Percentiles rank a stretch among this genome's conserved stretches.
Evolutionary conservation across 1,140 invertebrate species (phyloP).

Genomic region (Calliphora vicina): DNA sequence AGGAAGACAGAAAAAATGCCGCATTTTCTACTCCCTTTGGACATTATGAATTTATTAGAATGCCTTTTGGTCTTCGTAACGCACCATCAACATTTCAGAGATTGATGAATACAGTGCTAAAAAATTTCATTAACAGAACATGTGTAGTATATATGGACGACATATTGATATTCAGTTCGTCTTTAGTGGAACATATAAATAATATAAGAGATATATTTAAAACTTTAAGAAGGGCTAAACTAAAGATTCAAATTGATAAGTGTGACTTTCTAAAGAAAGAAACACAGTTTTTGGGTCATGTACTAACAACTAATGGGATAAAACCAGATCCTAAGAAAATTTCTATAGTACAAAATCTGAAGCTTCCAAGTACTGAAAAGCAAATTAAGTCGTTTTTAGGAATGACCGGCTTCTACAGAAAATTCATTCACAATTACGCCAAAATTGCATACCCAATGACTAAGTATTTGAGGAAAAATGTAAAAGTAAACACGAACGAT

Average conservation of each 20-base stretch:
- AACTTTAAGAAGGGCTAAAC: not conserved
- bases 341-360: too few relatives aligned
- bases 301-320: not conserved
- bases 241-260: conserved; percentile 28
- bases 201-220: conserved; percentile 1
- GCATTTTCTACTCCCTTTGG: conserved; percentile 61
- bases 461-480: too few relatives aligned
- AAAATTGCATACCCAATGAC: too few relatives aligned
- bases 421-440: too few relatives aligned
- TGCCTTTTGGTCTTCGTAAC: conserved; percentile 63
- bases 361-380: too few relatives aligned
- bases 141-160: conserved; percentile 39
- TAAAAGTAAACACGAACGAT: too few relatives aligned
- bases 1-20: conserved; percentile 61
- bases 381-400: too few relatives aligned
- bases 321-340: conserved; percentile 19
- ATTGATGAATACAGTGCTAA: too few relatives aligned
- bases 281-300: conserved; percentile 29
- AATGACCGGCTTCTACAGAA: too few relatives aligned
- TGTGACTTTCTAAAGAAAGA: conserved; percentile 22
- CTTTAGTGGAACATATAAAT: conserved; percentile 12
- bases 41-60: conserved; percentile 57
- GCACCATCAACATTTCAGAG: conserved; percentile 61
- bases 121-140: conserved; percentile 62
- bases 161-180: conserved; percentile 23